Conservation (phyloP, 2,113 vertebrate genomes). For the Thomomys bottae region DNA sequence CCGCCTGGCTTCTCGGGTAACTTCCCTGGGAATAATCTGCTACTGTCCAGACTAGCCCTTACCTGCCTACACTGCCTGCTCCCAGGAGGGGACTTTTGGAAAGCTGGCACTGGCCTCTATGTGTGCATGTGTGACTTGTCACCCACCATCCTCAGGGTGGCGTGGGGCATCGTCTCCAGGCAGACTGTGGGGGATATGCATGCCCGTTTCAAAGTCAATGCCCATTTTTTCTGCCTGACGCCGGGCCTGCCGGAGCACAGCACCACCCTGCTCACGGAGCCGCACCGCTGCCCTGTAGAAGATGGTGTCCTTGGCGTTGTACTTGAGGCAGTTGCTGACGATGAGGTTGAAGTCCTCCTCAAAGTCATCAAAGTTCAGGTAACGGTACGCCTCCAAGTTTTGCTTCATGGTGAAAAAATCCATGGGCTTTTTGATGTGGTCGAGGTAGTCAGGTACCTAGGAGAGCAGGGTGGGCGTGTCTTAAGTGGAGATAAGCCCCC, state of each 20-base stretch:
- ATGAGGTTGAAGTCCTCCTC: conserved; percentile 98
- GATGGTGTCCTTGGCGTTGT: conserved; percentile 99
- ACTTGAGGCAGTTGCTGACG: conserved; percentile 99
- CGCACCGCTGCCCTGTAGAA: conserved; percentile 97
- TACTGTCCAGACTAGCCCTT: conserved; percentile 53
- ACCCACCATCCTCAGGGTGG: conserved; percentile 87
- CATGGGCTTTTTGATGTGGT: conserved; percentile 99
- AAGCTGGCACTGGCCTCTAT: conserved; percentile 25
- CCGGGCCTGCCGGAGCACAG: conserved; percentile 92
- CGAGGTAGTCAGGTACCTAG: conserved; percentile 98
- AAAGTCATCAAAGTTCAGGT: conserved; percentile 96
- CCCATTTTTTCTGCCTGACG: conserved; percentile 97
- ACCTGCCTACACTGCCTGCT: conserved; percentile 59
- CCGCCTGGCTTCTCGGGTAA: not conserved
- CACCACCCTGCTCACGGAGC: conserved; percentile 93
- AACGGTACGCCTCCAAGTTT: conserved; percentile 95
- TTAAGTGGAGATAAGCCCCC: conserved; percentile 70
- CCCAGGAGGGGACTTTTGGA: conserved; percentile 34
- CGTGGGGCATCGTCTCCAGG: conserved; percentile 89
- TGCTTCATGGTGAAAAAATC: conserved; percentile 99
- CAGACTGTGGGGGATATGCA: conserved; percentile 94
- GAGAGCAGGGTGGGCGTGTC: conserved; percentile 64
- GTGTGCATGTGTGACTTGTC: conserved; percentile 37
- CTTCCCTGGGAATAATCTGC: not conserved
- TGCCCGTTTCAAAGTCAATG: conserved; percentile 97